A percentile compares a stretch with the other conserved stretches of the same genome.
These are phyloP conservation scores for Aviceda subcristata DNA, from an alignment of 2,113 vertebrate genomes.

Conservation along the genomic window DNA sequence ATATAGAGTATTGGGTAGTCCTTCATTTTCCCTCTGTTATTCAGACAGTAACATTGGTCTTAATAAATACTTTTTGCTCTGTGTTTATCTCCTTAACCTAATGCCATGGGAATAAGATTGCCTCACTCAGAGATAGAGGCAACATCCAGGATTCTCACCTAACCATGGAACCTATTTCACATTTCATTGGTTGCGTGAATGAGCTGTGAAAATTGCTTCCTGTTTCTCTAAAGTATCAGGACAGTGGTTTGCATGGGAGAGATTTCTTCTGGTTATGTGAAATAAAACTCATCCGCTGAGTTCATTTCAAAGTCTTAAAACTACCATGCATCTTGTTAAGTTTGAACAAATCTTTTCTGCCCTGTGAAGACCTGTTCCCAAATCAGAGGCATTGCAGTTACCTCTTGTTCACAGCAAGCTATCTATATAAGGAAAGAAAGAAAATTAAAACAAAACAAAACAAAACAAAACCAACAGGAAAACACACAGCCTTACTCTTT, in stretches of 20 bases:
- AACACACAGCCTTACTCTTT: background rate
- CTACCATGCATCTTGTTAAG: background rate
- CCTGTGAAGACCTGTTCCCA: background rate
- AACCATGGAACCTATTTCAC: constrained; percentile 60
- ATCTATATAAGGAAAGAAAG: constrained; percentile 1
- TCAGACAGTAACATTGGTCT: background rate
- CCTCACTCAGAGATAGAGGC: background rate
- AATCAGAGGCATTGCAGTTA: background rate
- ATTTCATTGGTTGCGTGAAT: constrained; percentile 51
- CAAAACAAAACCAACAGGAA: constrained; percentile 5
- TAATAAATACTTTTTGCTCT: background rate
- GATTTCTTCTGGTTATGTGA: background rate
- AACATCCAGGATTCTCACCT: constrained; percentile 13
- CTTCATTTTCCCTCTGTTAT: background rate
- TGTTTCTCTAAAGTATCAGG: constrained; percentile 49
- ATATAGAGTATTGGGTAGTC: background rate
- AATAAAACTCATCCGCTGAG: constrained; percentile 4
- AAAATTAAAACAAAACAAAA: background rate
- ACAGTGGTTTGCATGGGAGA: background rate
- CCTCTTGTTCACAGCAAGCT: constrained; percentile 18
- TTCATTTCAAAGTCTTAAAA: background rate
- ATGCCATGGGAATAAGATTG: background rate
- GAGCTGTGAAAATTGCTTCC: constrained; percentile 60
- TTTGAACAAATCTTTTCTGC: background rate
- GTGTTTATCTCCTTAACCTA: constrained; percentile 1